Base-by-base conservation (phyloP, 2,113 vertebrate genomes). In the Odontesthes bonariensis region DNA sequence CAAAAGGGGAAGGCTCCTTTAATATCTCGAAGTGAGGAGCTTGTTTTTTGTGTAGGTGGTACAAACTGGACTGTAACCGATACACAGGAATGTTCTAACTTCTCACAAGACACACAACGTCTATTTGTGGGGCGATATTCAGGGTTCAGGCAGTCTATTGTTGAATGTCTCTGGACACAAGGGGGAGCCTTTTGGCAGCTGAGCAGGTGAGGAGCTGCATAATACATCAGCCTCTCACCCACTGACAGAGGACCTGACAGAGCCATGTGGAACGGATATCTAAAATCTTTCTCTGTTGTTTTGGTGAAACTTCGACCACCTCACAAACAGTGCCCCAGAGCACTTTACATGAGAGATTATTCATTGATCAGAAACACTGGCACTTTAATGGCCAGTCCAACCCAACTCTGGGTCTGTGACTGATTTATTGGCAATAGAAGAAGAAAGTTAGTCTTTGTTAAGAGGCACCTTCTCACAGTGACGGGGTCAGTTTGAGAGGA, bases 131-230 rank as follows among this genome's bases (percentile, higher is more conserved):
- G 35, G 20, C 13, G 17, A n/a, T 4, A 17, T 19, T 13, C 51
- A 9, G 23, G n/a, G 23, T 32, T 54, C 58, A 32, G 20, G 22
- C 42, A 33, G 67, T 8, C 19, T 14, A 2, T 53, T 2, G 51
- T 49, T 71, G 51, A 35, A 46, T 17, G 22, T 40, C 47, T 86
- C 22, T 71, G 68, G 77, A 86, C 92, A 90, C 84, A 66, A 91
- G 91, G 66, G 86, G 89, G 87, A 88, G 91, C 85, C 79, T 89
- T 83, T 54, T 81, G 76, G 67, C 82, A 81, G 74, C 55, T 11
- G 69, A 75, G 68, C 49, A 75, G 71, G 65, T 68, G 75, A 81
- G 38, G 75, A 57, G 58, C 59, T 59, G 57, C 40, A 59, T 71
- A 32, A 49, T 35, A 32, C 79, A 61, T 38, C 31, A 67, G 59